Base-by-base conservation (phyloP, 2,113 vertebrate genomes). In the Cardinalis cardinalis region DNA sequence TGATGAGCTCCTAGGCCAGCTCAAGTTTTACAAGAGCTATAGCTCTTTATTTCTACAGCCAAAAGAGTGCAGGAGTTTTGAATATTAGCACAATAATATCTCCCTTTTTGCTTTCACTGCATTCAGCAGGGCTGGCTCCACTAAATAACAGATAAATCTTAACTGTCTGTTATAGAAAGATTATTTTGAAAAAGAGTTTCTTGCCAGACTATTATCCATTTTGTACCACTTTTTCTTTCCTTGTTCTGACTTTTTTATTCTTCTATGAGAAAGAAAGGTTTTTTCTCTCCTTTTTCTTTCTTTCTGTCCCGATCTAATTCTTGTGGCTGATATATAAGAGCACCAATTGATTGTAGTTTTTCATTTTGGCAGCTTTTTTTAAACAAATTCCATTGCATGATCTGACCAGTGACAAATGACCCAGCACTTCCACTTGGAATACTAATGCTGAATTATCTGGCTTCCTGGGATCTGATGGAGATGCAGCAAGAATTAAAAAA, bases 401-500 rank as follows among this genome's bases (percentile, higher is more conserved):
- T 89, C 69, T 52, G 43, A 91, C 70, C 49, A 69, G 55, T 73
- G 92, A 96, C 73, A 96, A 97, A 96, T 36, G 87, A 92, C 48
- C 74, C 41, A 79, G 89, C 61, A 75, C 41, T 68, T 83, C 69
- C 28, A 79, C 82, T 95, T 89, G 84, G 84, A 94, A 96, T 92
- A 90, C 93, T 91, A 92, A 96, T 34, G 3, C 81, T 15, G 55
- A 76, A 79, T 81, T 88, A 86, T 55, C 82, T 25, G 38, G 60
- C 86, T 96, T 97, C 91, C 88, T 44, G n/a, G 73, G 80, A 78
- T 77, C 71, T 91, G 90, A 93, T 86, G 90, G 91, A 90, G 74
- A 94, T 70, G 72, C 74, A 84, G 56, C 19, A 73, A 94, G 84
- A 95, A 94, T 90, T 93, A 71, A 69, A 92, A 92, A 90, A 93